Percentiles rank a stretch among this genome's conserved stretches.
Conservation (phyloP, 30 jellyfish, hydroid and myxozoan genomes). For the Turritopsis dohrnii region DNA sequence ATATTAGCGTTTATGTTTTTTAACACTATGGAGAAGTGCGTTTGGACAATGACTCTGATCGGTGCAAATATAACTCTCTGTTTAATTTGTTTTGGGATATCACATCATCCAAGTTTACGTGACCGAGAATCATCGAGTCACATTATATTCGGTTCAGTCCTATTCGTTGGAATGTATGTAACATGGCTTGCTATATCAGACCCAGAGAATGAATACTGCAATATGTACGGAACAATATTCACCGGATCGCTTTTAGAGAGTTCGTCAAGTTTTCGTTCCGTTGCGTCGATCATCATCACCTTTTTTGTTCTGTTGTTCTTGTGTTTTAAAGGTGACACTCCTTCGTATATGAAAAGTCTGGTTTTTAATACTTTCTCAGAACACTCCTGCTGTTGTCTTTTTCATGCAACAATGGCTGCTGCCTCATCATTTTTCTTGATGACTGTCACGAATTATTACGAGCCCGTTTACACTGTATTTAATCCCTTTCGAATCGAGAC, state of each 20-base stretch:
- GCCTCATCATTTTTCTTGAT: conserved; percentile 52
- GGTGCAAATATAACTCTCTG: conserved; percentile 59
- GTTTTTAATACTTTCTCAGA: conserved; percentile 31
- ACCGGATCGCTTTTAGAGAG: conserved; percentile 72
- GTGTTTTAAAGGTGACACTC: conserved; percentile 41
- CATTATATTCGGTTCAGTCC: conserved; percentile 54
- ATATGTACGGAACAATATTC: conserved; percentile 85
- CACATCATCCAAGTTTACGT: conserved; percentile 55
- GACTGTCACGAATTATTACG: conserved; percentile 87
- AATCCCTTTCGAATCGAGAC: conserved; percentile 25
- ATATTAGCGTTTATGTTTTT: conserved; percentile 77
- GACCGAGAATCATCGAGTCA: conserved; percentile 68
- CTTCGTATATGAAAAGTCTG: conserved; percentile 46
- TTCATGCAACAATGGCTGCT: conserved; percentile 45
- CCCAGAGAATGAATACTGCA: conserved; percentile 85
- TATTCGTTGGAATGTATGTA: conserved; percentile 43
- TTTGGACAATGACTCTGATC: conserved; percentile 42
- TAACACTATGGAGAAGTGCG: conserved; percentile 62
- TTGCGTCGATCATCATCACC: conserved; percentile 36
- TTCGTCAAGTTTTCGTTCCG: conserved; percentile 62
- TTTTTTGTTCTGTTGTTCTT: conserved; percentile 32
- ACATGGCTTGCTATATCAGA: conserved; percentile 97
- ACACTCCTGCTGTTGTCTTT: conserved; percentile 30
- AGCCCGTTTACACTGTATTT: conserved; percentile 52
- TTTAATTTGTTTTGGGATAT: conserved; percentile 50